Evolutionary conservation across 2,888 invertebrate genomes (phyloP), one percentile per base, ranked within the genome.

Genomic region (Spicauda simplicius): DNA sequence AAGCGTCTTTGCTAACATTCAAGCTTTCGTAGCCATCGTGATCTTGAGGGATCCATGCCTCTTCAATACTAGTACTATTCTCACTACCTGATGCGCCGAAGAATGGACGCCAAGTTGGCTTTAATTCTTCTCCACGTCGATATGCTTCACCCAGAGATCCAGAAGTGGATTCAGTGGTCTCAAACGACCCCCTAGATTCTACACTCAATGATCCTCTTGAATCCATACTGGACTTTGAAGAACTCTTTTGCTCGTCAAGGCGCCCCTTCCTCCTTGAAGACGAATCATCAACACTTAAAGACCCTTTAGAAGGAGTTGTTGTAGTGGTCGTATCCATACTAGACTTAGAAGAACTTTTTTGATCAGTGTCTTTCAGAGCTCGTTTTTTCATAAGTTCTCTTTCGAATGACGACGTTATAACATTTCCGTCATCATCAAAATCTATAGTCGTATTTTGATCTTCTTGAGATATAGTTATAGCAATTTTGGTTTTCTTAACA

Each of bases 61-160:
- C 97, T 84, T 97, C 97, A 56, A 97, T 95, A 81, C 97, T 97
- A 4, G 97, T 97, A 71, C 97, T 97, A 48, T 97, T 97, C 61
- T 97, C 97, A 80, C 97, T 97, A 2, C 93, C 93, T 0, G 93
- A 93, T 80, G 97, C 97, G 16, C 97, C 94, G 20, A 97, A 96
- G 81, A 97, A 97, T 3, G 97, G 96, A 77, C 96, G 95, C 97
- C 97, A 97, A 0, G 97, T 97, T 4, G 97, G 96, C 81, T 96
- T 96, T 64, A 96, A 90, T 80, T 97, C 97, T 80, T 95, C 95
- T 0, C 95, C 96, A 3, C 95, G 94, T 41, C 96, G 90, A 73
- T 95, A 95, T 18, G 95, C 96, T 67, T 95, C 95, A n/a, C 96
- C 96, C 69, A 96, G 86, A 62, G 96, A 96, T 0, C 96, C 96